Evolutionary conservation across 2,888 invertebrate genomes (phyloP), one percentile per base, ranked within the genome.

Genomic region (Odontocerum albicorne): DNA sequence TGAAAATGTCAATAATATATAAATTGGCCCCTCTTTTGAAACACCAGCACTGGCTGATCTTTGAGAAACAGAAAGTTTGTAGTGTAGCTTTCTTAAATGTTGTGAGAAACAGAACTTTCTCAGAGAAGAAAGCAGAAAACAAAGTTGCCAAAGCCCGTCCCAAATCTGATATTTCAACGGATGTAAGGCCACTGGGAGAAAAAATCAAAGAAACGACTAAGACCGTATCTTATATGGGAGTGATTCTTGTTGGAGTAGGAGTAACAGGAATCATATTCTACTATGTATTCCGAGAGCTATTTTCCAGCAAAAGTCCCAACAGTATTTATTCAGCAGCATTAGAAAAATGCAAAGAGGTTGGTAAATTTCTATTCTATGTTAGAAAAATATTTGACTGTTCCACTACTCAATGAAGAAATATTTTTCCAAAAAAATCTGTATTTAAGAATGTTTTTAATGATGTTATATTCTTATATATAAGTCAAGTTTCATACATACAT

Each of bases 181-280:
- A 87, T 70, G 86, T 87, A 2, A 79, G 83, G 54, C 86, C 86
- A 4, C 65, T 87, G 7, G 85, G 85, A 10, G 86, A 87, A 65
- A 87, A 85, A 80, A 90, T 93, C 1, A 94, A 92, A 70, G 92
- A 95, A 74, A 90, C 90, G 12, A 90, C 93, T 1, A 93, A 94
- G 73, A 94, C 94, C 62, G 88, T 84, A 2, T 88, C 89, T 6
- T 96, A 96, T 67, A 81, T 89, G 63, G 87, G 87, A 10, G 84
- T 96, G 1, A 90, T 96, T 62, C 65, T 94, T 44, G 74, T 85
- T 31, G 94, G 93, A 1, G 69, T 93, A 55, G 90, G 89, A 32
- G 84, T 94, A 1, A 92, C 92, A 33, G 89, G 87, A 17, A 74
- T 88, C 2, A 85, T 96, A 70, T 87, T 92, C 67, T 96, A 87